Evolutionary conservation across 2,888 invertebrate species (phyloP).

Genomic region (Chromoteleia sp.): DNA sequence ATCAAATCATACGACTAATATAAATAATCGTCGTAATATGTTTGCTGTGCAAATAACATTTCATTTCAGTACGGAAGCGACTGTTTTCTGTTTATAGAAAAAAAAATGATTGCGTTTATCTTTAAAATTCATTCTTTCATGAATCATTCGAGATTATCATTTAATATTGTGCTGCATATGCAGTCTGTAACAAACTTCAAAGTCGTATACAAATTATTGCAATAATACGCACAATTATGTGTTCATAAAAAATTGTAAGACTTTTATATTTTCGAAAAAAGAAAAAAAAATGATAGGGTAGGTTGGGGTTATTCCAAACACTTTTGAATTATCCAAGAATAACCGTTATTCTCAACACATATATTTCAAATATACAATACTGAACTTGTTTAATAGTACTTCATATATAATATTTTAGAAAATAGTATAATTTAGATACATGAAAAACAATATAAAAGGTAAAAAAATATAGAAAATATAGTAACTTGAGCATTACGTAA

Average conservation of each 20-base stretch:
- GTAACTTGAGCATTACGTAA: no score
- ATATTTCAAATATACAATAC: no score
- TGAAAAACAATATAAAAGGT: no score
- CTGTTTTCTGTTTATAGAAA: slow-evolving; percentile 19
- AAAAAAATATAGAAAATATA: no score
- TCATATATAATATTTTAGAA: no score
- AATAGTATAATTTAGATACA: no score
- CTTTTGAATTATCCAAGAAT: no score
- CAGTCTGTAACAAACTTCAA: background rate
- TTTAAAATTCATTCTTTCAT: slow-evolving; percentile 11
- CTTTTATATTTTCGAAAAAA: no score
- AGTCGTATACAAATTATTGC: background rate
- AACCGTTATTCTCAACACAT: no score
- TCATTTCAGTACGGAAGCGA: slow-evolving; percentile 19
- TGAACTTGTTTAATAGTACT: no score
- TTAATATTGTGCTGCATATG: background rate
- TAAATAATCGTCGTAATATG: slow-evolving; percentile 39
- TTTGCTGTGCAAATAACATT: slow-evolving; percentile 59
- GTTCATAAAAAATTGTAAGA: background rate
- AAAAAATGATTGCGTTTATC: slow-evolving; percentile 3
- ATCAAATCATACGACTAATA: slow-evolving; percentile 35
- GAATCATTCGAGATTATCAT: background rate
- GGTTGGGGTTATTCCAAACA: no score
- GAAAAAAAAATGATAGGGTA: no score
- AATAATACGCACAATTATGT: slow-evolving; percentile 3